Base-by-base conservation (phyloP, 1,140 invertebrate genomes). In the Cotesia chilonis region DNA sequence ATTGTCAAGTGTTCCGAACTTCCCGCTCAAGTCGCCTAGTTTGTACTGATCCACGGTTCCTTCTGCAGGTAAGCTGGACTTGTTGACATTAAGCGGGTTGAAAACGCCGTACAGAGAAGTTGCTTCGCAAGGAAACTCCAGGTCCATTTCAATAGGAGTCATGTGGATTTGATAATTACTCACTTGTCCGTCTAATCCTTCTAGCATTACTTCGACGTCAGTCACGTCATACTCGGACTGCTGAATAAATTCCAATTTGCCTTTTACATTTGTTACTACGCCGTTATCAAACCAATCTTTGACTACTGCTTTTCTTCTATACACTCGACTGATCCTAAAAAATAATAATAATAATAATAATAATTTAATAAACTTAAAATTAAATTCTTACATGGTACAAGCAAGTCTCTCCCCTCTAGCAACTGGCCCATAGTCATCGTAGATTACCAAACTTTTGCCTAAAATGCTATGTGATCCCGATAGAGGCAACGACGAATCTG, bases 21-120 rank as follows among this genome's bases (percentile, higher is more conserved):
- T 98, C 14, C 93, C 92, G 81, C 95, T 96, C 0, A 98, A 84
- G 84, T 98, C 95, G 0, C 96, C 96, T 77, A 96, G 90, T 87
- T 95, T 92, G 81, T 96, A 96, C 78, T 95, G 92, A 87, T 97
- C 95, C 12, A 90, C 90, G 0, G 92, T 95, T 52, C 95, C 91
- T 77, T 89, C 88, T 6, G 85, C 87, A 1, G 92, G 84, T 1
- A 93, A 93, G 35, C 89, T 82, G 2, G 86, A 87, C 2, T 88
- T 86, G 79, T 91, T 91, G 0, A 95, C 88, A 38, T 91, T 87
- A 70, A 92, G 90, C 0, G 96, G 96, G 87, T 97, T 95, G 88
- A 92, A 97, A 54, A 92, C 90, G 7, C 91, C 93, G 73, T 95
- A 94, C 0, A 98, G 87, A 0, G 94, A 91, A 2, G 92, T 92